phyloP scores from a whole-genome alignment of 2,113 vertebrate genomes.

The Fregata magnificens region DNA sequence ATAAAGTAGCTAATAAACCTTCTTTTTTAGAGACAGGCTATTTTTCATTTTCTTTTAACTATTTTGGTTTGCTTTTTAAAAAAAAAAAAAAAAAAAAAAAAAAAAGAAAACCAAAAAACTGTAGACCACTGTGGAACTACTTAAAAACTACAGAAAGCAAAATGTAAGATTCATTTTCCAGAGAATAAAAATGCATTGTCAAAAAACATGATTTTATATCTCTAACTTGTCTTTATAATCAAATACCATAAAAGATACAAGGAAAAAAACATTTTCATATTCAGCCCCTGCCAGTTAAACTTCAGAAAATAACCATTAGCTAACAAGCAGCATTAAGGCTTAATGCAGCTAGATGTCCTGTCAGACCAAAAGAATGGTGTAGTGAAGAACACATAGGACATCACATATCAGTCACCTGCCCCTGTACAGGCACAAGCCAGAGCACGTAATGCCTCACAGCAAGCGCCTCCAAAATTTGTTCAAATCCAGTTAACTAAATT shows the following conservation, averaged over 20 bases:
- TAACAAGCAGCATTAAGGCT: not conserved
- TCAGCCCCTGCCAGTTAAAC: not conserved
- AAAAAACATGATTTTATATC: not conserved
- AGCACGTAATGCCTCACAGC: rapidly evolving
- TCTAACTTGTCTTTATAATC: not conserved
- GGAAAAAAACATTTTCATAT: not conserved
- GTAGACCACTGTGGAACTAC: not conserved
- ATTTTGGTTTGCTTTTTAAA: not conserved
- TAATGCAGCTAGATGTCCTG: rapidly evolving
- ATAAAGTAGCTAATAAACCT: not conserved
- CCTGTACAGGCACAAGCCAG: not conserved
- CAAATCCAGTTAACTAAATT: too few relatives aligned
- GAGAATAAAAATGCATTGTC: not conserved
- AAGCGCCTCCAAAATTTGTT: not conserved
- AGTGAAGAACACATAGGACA: not conserved
- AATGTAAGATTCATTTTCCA: not conserved
- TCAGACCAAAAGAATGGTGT: not conserved
- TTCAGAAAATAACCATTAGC: not conserved
- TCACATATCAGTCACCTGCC: not conserved
- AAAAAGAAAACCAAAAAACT: not conserved
- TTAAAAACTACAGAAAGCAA: not conserved
- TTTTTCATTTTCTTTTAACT: not conserved
- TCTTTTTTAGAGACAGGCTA: not conserved
- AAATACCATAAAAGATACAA: not conserved
- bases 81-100: not conserved